phyloP scores from a whole-genome alignment of 92 coral and sea anemone genomes.

The Phenganax subtilis region DNA sequence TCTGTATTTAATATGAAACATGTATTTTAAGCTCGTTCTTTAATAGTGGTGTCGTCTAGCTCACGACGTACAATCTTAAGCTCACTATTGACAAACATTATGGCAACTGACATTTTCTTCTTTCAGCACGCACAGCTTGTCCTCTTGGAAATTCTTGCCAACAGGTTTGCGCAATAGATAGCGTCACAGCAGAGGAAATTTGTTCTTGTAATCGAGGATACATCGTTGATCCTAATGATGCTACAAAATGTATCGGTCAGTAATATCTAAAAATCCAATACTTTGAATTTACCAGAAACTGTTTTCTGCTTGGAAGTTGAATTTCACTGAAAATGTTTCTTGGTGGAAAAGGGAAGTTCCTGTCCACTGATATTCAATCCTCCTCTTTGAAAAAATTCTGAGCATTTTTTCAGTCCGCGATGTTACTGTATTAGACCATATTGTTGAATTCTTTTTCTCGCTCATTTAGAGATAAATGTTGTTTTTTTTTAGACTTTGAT shows the following conservation, averaged over 20 bases:
- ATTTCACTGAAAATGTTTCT: not conserved
- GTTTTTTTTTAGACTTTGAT: not conserved
- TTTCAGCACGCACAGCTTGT: not conserved
- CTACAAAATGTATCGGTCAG: constrained; percentile 13
- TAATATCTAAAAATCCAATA: not conserved
- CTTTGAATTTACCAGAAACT: not conserved
- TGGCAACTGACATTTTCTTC: not conserved
- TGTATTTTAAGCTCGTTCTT: too few species aligned
- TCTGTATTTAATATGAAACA: too few species aligned
- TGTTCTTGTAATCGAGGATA: constrained; percentile 25
- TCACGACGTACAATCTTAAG: too few species aligned
- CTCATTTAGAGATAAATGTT: not conserved
- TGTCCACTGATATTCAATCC: not conserved
- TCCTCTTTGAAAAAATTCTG: too few species aligned
- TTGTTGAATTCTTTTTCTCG: not conserved
- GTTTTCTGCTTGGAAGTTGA: not conserved
- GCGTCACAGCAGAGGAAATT: not conserved
- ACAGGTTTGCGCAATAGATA: constrained; percentile 1
- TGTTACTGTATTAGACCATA: not conserved
- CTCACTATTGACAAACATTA: not conserved
- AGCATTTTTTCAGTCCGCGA: not conserved
- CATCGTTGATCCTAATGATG: constrained; percentile 7
- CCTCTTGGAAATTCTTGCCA: constrained; percentile 2
- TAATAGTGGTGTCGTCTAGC: too few species aligned
- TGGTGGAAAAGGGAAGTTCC: not conserved